Conservation (phyloP, 2,888 invertebrate species). For the Eupithecia inturbata region DNA sequence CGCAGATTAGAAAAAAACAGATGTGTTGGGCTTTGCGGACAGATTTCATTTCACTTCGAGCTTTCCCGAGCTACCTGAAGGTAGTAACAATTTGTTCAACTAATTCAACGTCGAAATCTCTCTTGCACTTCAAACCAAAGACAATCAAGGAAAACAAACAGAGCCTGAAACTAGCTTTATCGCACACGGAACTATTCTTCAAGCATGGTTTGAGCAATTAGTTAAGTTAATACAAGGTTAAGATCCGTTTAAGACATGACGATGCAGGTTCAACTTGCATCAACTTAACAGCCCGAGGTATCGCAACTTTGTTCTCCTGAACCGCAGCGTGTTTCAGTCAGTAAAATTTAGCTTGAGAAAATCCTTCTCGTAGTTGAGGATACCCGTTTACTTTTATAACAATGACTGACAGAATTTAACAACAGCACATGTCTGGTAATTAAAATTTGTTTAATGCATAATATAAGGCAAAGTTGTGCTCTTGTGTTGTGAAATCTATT, state of each 20-base stretch:
- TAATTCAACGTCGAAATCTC: not conserved
- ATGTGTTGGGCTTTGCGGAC: conserved; percentile 15
- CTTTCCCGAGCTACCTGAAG: conserved; percentile 1
- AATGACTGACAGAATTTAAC: conserved; percentile 37
- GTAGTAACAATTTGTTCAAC: conserved; percentile 2
- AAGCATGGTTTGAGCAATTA: conserved; percentile 62
- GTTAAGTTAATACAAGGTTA: conserved; percentile 56
- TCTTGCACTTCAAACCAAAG: conserved; percentile 17
- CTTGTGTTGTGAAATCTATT: conserved; percentile 29
- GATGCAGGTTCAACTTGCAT: conserved; percentile 60
- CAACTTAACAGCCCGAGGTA: conserved; percentile 62
- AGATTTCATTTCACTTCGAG: conserved; percentile 13
- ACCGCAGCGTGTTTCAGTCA: conserved; percentile 30
- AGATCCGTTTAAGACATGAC: conserved; percentile 61
- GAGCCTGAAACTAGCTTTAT: conserved; percentile 31
- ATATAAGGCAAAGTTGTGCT: conserved; percentile 27
- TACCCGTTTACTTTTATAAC: conserved; percentile 40
- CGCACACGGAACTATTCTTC: conserved; percentile 47
- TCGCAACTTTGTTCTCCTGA: conserved; percentile 49
- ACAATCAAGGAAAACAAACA: conserved; percentile 33
- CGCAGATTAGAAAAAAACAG: conserved; percentile 27
- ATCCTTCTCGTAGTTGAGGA: conserved; percentile 28
- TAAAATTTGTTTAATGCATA: conserved; percentile 41
- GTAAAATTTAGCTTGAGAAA: conserved; percentile 7
- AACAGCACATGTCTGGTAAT: conserved; percentile 39